A percentile compares a stretch with the other conserved stretches of the same genome.
phyloP scores from a whole-genome alignment of 1,140 invertebrate species.

The Tetragonula clypearis region DNA sequence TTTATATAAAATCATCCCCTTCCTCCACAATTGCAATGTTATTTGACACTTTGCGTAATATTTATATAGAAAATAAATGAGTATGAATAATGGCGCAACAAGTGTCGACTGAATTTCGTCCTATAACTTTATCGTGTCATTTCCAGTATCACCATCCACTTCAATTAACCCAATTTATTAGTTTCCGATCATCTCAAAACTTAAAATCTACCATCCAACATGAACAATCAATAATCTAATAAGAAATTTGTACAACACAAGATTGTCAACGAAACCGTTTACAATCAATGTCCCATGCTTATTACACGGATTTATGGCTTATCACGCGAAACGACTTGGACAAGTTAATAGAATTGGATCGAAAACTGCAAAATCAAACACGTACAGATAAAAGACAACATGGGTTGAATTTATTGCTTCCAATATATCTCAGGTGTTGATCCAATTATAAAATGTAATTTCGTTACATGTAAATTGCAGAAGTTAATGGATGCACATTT shows the following conservation, averaged over 20 bases:
- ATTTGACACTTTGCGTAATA: not conserved
- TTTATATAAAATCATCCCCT: not conserved
- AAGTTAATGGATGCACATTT: not conserved
- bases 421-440: constrained; percentile 52
- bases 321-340: constrained; percentile 64
- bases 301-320: constrained; percentile 73
- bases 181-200: not conserved
- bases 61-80: not conserved
- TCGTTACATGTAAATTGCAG: not conserved
- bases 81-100: not conserved
- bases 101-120: constrained; percentile 21
- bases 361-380: constrained; percentile 41
- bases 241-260: not conserved
- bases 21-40: not conserved
- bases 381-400: constrained; percentile 5
- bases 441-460: not conserved
- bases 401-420: constrained; percentile 39
- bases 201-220: not conserved
- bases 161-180: constrained; percentile 5
- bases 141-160: not conserved
- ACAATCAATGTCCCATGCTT: constrained; percentile 68
- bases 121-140: constrained; percentile 1
- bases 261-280: not conserved
- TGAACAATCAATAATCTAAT: not conserved
- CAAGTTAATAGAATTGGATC: constrained; percentile 69